Conservation (phyloP, 2,797 vertebrate species). For the Parauchenoglanis punctatus region DNA sequence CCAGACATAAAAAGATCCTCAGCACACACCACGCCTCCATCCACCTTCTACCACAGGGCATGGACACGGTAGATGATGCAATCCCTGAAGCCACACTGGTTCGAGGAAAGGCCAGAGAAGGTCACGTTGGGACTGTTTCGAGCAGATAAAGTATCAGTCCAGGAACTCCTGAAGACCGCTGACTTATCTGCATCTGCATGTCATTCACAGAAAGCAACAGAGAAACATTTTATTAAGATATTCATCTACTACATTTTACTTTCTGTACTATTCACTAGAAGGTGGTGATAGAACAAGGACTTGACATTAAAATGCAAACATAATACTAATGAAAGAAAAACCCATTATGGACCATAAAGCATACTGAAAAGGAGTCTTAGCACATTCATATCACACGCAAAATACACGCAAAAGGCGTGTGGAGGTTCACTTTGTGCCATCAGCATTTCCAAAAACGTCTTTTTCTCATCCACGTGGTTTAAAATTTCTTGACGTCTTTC, state of each 20-base stretch:
- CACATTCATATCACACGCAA: too few species aligned
- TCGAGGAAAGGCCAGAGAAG: not conserved
- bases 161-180: slow-evolving; percentile 12
- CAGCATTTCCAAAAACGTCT: too few species aligned
- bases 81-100: not conserved
- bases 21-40: not conserved
- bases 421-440: too few species aligned
- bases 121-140: slow-evolving; percentile 19
- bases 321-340: not conserved
- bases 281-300: not conserved
- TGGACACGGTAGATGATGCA: slow-evolving; percentile 34
- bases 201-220: not conserved
- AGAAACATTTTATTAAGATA: not conserved
- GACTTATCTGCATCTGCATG: slow-evolving; percentile 16
- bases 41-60: not conserved
- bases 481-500: not conserved
- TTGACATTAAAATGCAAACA: not conserved
- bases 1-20: not conserved
- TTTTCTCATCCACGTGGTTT: too few species aligned
- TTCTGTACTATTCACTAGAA: not conserved
- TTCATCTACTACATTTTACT: not conserved
- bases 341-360: not conserved
- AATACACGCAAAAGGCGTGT: too few species aligned
- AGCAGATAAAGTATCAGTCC: slow-evolving; percentile 51
- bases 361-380: not conserved